These are phyloP conservation scores for Caenorhabditis sp. DNA, from an alignment of 2,888 invertebrate genomes.

Conservation along the genomic window DNA sequence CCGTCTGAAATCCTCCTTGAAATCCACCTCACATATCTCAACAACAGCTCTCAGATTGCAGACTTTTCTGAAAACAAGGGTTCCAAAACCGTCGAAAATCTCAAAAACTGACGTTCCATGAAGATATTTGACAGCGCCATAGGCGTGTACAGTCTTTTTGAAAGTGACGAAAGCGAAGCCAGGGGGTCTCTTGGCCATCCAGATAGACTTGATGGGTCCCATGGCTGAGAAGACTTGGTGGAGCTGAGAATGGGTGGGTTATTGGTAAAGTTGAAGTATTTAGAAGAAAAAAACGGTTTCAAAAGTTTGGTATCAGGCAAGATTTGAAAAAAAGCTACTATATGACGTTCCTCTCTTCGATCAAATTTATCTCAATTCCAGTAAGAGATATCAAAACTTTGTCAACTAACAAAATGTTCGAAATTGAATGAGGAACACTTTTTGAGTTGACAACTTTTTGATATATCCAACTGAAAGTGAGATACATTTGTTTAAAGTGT, in stretches of 20 bases:
- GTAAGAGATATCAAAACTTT: too few species aligned
- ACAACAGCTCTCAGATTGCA: conserved; percentile 55
- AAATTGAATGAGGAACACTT: too few species aligned
- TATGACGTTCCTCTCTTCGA: too few species aligned
- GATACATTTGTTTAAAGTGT: too few species aligned
- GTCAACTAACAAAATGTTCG: too few species aligned
- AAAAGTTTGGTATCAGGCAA: too few species aligned
- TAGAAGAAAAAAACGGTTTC: too few species aligned
- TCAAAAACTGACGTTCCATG: conserved; percentile 18
- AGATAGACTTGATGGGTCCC: conserved; percentile 45
- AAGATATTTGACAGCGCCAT: conserved; percentile 48
- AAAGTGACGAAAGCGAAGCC: conserved; percentile 53
- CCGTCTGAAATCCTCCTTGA: conserved; percentile 51
- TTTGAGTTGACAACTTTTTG: too few species aligned
- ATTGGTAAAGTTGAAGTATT: too few species aligned
- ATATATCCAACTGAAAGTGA: too few species aligned
- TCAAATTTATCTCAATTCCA: too few species aligned
- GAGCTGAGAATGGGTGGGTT: conserved; percentile 34
- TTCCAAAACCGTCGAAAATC: neutral
- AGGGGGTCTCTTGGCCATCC: conserved; percentile 53
- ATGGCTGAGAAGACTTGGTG: conserved; percentile 48
- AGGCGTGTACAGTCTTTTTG: conserved; percentile 47
- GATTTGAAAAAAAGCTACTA: too few species aligned
- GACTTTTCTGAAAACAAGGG: conserved; percentile 29
- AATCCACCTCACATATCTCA: conserved; percentile 57